Evolutionary conservation across 2,797 vertebrate genomes (phyloP).

Genomic region (Lerista edwardsae): DNA sequence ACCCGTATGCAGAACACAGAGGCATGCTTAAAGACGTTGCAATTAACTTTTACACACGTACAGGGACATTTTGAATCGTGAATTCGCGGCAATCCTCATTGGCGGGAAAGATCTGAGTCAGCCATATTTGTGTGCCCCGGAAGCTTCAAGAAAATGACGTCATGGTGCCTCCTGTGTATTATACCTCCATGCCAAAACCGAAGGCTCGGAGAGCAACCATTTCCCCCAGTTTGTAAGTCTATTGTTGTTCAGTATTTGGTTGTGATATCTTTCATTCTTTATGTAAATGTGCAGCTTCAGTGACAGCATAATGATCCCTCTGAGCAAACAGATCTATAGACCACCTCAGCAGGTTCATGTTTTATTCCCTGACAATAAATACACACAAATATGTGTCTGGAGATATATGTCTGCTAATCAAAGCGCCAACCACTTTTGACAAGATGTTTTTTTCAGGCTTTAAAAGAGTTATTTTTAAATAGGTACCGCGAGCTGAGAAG

Average conservation of each 20-base stretch:
- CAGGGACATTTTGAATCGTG: too few relatives aligned
- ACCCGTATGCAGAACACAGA: too few relatives aligned
- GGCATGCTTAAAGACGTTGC: too few relatives aligned
- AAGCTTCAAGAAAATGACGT: too few relatives aligned
- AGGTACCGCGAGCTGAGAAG: neutral
- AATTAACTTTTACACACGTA: too few relatives aligned
- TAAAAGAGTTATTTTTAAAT: neutral
- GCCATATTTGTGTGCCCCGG: too few relatives aligned
- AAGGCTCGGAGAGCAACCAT: conserved; percentile 33
- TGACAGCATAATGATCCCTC: neutral
- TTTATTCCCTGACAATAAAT: conserved; percentile 32
- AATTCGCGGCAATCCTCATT: too few relatives aligned
- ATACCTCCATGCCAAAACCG: conserved; percentile 44
- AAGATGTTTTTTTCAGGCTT: conserved; percentile 5
- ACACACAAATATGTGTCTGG: conserved; percentile 24
- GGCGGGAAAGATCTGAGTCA: too few relatives aligned
- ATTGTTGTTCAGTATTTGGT: conserved; percentile 23
- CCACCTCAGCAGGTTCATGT: conserved; percentile 31
- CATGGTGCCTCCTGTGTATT: too few relatives aligned
- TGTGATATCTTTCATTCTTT: conserved; percentile 48
- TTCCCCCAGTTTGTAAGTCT: conserved; percentile 23
- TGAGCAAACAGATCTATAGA: conserved; percentile 33
- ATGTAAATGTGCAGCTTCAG: neutral
- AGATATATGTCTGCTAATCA: conserved; percentile 11
- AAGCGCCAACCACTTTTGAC: neutral